These are phyloP conservation scores for Ostrea denselamellosa DNA, from an alignment of 1,140 invertebrate species.

Conservation along the genomic window DNA sequence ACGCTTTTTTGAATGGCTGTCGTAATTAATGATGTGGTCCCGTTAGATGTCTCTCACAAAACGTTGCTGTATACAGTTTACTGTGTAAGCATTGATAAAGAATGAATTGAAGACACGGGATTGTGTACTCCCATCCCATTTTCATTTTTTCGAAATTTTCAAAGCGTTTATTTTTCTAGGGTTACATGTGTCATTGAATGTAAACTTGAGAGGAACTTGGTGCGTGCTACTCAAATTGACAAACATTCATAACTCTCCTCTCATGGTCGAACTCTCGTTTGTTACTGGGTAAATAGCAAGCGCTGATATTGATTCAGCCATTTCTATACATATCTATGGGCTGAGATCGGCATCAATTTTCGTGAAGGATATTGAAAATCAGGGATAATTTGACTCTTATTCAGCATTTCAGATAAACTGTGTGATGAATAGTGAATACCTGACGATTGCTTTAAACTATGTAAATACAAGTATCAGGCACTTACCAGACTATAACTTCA, in stretches of 20 bases:
- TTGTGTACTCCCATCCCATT: conserved; percentile 3
- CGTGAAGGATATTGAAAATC: conserved; percentile 38
- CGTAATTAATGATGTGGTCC: conserved; percentile 30
- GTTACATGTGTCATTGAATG: conserved; percentile 35
- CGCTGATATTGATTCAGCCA: conserved; percentile 10
- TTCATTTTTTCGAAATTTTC: not conserved
- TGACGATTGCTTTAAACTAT: conserved; percentile 36
- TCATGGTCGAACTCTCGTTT: conserved; percentile 12
- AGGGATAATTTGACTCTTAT: conserved; percentile 40
- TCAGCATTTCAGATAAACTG: conserved; percentile 30
- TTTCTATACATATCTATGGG: conserved; percentile 24
- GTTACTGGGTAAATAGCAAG: conserved; percentile 34
- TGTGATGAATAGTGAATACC: conserved; percentile 10
- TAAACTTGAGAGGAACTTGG: conserved; percentile 24
- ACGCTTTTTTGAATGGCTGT: not conserved
- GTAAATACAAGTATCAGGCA: conserved; percentile 32
- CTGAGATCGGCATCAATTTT: conserved; percentile 39
- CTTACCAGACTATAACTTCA: not conserved
- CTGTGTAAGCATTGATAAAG: conserved; percentile 9
- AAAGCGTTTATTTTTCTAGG: conserved; percentile 24
- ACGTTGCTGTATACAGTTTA: not conserved
- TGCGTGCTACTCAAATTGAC: conserved; percentile 34
- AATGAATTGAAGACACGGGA: not conserved
- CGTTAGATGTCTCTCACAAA: conserved; percentile 20
- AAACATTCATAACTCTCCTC: conserved; percentile 25